phyloP scores from a whole-genome alignment of 2,113 vertebrate genomes.

The Pteruthius melanotis region DNA sequence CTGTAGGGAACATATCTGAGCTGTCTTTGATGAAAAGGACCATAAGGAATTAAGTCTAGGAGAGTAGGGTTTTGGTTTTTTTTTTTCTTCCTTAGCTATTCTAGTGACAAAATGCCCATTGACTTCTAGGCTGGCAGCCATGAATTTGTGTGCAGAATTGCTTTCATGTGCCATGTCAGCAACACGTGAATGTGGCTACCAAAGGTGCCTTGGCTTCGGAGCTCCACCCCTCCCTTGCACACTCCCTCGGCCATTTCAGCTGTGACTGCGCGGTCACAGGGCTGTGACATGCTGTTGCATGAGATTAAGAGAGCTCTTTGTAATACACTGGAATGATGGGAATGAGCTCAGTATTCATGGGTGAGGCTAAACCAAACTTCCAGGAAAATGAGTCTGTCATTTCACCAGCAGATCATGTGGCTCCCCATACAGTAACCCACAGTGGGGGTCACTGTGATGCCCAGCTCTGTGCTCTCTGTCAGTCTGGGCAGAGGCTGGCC shows the following conservation, averaged over 20 bases:
- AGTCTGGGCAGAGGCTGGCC: not conserved
- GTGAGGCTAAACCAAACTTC: not conserved
- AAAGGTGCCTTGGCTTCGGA: not conserved
- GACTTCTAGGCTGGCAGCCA: not conserved
- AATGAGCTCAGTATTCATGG: not conserved
- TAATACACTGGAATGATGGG: not conserved
- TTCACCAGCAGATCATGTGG: not conserved
- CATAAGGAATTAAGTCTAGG: not conserved
- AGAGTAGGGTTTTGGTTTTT: not conserved
- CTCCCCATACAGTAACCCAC: not conserved
- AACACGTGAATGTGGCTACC: not conserved
- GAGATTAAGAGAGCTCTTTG: not conserved
- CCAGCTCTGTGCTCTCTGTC: not conserved
- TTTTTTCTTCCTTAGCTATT: not conserved
- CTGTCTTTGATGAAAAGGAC: not conserved
- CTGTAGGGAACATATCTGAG: not conserved
- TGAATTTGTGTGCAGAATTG: not conserved
- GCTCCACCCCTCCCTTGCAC: not conserved
- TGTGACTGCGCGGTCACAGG: not conserved
- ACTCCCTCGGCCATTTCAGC: rapidly evolving
- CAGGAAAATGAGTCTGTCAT: not conserved
- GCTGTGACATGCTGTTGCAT: not conserved
- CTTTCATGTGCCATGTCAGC: not conserved
- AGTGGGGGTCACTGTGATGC: not conserved
- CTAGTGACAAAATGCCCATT: not conserved